phyloP scores from a whole-genome alignment of 2,113 vertebrate species.

The Gallinago paraguaiae region DNA sequence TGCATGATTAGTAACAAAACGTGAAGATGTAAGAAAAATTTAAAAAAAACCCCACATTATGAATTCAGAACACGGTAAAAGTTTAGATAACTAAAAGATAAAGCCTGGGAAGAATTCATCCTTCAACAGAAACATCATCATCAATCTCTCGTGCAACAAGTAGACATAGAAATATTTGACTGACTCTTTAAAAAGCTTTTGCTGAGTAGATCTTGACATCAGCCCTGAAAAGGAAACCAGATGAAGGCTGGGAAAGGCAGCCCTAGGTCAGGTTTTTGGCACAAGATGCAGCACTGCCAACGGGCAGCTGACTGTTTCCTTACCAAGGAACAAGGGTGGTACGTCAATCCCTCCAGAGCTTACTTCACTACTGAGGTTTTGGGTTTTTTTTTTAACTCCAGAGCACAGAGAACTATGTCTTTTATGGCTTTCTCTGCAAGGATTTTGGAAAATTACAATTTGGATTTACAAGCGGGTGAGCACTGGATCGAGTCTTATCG shows the following conservation, averaged over 20 bases:
- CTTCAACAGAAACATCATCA: not conserved
- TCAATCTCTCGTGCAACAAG: not conserved
- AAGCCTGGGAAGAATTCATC: not conserved
- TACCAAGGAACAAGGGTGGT: not conserved
- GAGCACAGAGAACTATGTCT: not conserved
- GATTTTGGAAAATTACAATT: not conserved
- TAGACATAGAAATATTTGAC: not conserved
- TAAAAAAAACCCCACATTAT: not conserved
- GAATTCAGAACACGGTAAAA: not conserved
- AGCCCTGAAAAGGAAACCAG: not conserved
- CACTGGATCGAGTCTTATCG: rapidly evolving
- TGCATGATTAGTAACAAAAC: not conserved
- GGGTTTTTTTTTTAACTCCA: not conserved
- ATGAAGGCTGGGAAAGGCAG: not conserved
- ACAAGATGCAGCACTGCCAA: not conserved
- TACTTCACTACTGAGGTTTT: not conserved
- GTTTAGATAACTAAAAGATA: not conserved
- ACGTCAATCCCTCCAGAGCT: not conserved
- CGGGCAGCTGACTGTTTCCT: not conserved
- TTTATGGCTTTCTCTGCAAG: not conserved
- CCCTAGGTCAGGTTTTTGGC: not conserved
- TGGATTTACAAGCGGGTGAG: not conserved
- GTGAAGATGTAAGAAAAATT: not conserved
- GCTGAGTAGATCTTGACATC: not conserved
- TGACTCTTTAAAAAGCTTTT: not conserved